These are phyloP conservation scores for Eudyptes chrysolophus DNA, from an alignment of 2,113 vertebrate species.

Conservation along the genomic window DNA sequence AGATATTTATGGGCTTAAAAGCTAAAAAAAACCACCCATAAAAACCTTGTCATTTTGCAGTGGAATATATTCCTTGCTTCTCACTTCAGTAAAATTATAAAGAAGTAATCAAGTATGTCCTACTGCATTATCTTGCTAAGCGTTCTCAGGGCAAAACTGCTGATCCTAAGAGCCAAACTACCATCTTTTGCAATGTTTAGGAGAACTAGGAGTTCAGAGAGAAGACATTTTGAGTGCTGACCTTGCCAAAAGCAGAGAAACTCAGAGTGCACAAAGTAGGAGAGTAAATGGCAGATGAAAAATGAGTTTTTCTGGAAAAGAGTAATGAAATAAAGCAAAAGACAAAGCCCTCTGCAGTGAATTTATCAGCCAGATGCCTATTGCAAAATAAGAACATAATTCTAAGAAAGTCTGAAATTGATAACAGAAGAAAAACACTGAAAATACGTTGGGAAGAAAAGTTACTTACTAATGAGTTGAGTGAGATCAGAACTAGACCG, in stretches of 20 bases:
- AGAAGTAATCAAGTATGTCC: background rate
- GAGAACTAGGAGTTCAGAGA: slow-evolving; percentile 37
- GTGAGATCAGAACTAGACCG: background rate
- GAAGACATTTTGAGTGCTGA: background rate
- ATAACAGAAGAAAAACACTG: background rate
- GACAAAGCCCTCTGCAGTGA: background rate
- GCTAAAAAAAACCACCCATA: background rate
- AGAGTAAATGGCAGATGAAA: slow-evolving; percentile 19
- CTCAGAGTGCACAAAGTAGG: background rate
- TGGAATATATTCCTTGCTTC: slow-evolving; percentile 4
- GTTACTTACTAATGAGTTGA: background rate
- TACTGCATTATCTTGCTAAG: background rate
- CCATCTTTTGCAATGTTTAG: background rate
- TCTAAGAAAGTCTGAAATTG: background rate
- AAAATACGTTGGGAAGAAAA: background rate
- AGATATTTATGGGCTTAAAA: slow-evolving; percentile 24
- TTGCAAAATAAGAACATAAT: background rate
- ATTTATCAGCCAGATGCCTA: background rate
- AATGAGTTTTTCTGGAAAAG: background rate
- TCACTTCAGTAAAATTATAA: slow-evolving; percentile 1
- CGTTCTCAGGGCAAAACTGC: slow-evolving; percentile 3
- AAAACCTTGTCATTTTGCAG: background rate
- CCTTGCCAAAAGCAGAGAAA: slow-evolving; percentile 30
- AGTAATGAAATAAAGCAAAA: background rate
- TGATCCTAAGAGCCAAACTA: slow-evolving; percentile 19